These are phyloP conservation scores for Molorchus minor DNA, from an alignment of 2,888 invertebrate species.

Conservation along the genomic window DNA sequence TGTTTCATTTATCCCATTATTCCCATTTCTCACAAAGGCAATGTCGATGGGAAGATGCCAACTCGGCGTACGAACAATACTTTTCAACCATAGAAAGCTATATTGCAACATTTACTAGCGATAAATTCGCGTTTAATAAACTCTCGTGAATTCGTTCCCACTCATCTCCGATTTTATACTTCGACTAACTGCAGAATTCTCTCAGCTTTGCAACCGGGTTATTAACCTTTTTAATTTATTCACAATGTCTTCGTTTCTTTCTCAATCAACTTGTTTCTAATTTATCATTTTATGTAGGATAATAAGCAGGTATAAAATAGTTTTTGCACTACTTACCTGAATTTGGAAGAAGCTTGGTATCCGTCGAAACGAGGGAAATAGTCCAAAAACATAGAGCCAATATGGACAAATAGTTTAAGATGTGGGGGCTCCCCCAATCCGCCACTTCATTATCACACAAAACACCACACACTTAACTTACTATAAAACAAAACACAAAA, in stretches of 20 bases:
- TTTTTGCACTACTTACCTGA: slow-evolving; percentile 31
- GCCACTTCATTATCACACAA: slow-evolving; percentile 53
- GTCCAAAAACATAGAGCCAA: slow-evolving; percentile 51
- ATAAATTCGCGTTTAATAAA: slow-evolving; percentile 13
- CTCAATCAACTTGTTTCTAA: slow-evolving; percentile 25
- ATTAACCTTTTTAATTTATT: slow-evolving; percentile 32
- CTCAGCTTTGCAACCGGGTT: slow-evolving; percentile 30
- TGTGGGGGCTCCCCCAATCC: slow-evolving; percentile 51
- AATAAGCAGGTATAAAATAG: background rate
- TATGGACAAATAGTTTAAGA: slow-evolving; percentile 47
- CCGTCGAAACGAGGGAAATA: slow-evolving; percentile 48
- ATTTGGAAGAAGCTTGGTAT: slow-evolving; percentile 46
- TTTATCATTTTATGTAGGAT: no score
- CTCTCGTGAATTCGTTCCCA: slow-evolving; percentile 17
- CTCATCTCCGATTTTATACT: slow-evolving; percentile 17
- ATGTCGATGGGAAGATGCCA: background rate
- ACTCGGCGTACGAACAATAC: background rate
- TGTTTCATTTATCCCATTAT: no score
- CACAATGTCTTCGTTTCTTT: slow-evolving; percentile 1
- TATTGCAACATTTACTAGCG: background rate
- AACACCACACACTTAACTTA: slow-evolving; percentile 42
- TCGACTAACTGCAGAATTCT: slow-evolving; percentile 19
- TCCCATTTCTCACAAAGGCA: background rate
- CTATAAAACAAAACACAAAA: slow-evolving; percentile 31
- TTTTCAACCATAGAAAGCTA: slow-evolving; percentile 7